Evolutionary conservation across 2,113 vertebrate species (phyloP).

Genomic region (Proterorhinus semilunaris): DNA sequence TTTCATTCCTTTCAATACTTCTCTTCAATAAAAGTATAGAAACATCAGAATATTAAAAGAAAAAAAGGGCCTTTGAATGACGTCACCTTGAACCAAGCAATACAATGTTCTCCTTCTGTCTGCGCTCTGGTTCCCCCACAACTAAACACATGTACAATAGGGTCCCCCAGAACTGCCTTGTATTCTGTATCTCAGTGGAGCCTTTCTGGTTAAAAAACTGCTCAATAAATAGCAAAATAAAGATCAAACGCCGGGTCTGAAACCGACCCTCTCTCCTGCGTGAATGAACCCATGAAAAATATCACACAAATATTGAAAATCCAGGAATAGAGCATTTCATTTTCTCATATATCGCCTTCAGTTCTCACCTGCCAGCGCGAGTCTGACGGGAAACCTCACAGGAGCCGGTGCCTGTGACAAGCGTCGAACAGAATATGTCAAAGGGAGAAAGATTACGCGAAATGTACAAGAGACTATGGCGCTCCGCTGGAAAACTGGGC

Average conservation of each 20-base stretch:
- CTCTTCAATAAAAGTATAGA: no score
- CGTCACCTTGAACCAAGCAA: no score
- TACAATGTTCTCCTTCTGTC: no score
- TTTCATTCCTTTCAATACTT: no score
- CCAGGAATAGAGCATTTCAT: not conserved
- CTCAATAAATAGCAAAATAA: no score
- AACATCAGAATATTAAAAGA: no score
- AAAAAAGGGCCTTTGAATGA: no score
- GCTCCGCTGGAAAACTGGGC: slow-evolving; percentile 26
- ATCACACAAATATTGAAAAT: not conserved
- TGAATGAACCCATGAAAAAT: not conserved
- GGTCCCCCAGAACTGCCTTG: no score
- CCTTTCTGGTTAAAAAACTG: no score
- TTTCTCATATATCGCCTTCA: not conserved
- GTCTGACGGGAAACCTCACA: slow-evolving; percentile 7
- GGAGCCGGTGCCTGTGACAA: slow-evolving; percentile 1
- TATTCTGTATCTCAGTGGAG: no score
- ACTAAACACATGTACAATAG: no score
- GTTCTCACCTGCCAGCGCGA: slow-evolving; percentile 10
- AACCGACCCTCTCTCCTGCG: not conserved
- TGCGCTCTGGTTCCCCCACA: no score
- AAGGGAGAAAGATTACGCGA: slow-evolving; percentile 22
- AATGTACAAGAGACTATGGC: not conserved
- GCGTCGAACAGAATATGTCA: slow-evolving; percentile 31
- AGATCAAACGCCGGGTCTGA: not conserved